phyloP scores from a whole-genome alignment of 2,797 vertebrate species.

The Nyctibius grandis region DNA sequence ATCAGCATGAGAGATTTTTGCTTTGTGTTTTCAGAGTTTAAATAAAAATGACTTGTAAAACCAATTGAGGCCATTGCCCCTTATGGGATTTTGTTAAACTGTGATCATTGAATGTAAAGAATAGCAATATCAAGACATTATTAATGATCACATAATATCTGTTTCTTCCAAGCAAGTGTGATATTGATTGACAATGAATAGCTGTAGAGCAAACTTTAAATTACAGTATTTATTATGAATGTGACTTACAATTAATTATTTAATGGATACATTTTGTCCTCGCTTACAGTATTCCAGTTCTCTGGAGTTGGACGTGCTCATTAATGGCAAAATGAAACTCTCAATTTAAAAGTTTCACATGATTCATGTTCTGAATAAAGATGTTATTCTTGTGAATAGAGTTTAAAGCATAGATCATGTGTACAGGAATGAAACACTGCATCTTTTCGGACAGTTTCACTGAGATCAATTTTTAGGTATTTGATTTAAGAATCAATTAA shows the following conservation, averaged over 20 bases:
- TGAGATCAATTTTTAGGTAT: not conserved
- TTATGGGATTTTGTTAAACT: not conserved
- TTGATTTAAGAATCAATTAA: not conserved
- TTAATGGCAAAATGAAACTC: constrained; percentile 6
- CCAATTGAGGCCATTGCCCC: not conserved
- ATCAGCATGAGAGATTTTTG: not conserved
- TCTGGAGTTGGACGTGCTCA: not conserved
- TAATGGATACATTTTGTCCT: not conserved
- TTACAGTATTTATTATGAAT: constrained; percentile 46
- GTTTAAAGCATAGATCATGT: not conserved
- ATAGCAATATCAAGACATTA: not conserved
- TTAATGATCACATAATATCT: not conserved
- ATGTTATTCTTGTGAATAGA: not conserved
- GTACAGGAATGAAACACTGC: not conserved
- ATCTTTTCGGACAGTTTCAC: not conserved
- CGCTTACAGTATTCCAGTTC: constrained; percentile 4
- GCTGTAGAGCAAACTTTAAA: constrained; percentile 30
- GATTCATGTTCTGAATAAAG: not conserved
- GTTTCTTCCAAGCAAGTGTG: not conserved
- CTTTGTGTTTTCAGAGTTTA: not conserved
- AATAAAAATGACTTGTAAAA: not conserved
- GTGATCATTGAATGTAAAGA: constrained; percentile 9
- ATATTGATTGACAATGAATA: constrained; percentile 40
- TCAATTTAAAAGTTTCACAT: not conserved
- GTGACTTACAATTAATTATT: constrained; percentile 36